Evolutionary conservation across 2,797 vertebrate species (phyloP).

Genomic region (Phoebastria nigripes): DNA sequence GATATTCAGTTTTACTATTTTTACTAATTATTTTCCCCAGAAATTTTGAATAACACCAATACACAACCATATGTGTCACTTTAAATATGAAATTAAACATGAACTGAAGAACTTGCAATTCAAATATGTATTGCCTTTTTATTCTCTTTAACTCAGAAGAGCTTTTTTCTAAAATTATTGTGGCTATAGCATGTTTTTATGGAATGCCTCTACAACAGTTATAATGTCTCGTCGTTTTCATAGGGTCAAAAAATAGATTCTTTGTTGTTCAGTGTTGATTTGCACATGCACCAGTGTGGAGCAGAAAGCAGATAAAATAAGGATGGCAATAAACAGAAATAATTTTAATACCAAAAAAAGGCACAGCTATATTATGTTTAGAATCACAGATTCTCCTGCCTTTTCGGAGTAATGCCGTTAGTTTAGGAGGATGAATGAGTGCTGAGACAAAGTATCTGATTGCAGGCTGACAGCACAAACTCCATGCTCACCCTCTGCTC

Average conservation of each 20-base stretch:
- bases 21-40: neutral
- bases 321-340: neutral
- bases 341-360: neutral
- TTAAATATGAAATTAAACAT: neutral
- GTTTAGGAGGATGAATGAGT: neutral
- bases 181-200: neutral
- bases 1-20: neutral
- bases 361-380: neutral
- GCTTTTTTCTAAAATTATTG: neutral
- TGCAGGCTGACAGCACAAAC: neutral
- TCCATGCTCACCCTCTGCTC: neutral
- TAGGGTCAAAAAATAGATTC: neutral
- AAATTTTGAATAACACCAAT: neutral
- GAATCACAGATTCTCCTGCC: neutral
- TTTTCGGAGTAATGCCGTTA: neutral
- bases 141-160: neutral
- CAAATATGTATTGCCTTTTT: neutral
- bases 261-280: neutral
- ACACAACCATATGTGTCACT: accelerated
- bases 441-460: neutral
- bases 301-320: neutral
- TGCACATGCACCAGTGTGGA: neutral
- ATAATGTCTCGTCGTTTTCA: neutral
- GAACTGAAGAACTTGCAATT: neutral
- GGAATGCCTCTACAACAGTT: neutral